Base-by-base conservation (phyloP, 2,888 invertebrate species). In the Drosophila neonasuta region DNA sequence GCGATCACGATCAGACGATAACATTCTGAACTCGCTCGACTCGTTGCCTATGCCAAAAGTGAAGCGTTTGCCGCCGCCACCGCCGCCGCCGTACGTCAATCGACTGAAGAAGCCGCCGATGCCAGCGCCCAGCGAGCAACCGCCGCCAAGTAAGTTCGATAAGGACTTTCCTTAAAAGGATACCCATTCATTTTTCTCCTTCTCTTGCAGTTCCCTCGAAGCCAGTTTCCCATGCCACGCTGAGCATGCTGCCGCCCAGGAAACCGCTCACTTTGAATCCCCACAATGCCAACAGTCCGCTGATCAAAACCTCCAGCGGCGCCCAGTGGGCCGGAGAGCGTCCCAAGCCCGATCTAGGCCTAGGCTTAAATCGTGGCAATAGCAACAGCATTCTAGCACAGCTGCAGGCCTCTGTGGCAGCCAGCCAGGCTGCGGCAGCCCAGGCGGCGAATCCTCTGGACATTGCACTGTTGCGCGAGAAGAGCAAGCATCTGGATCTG, bases 401-500 rank as follows among this genome's bases (percentile, higher is more conserved):
- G 34, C 72, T 90, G 34, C 90, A 90, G 68, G 90, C 90, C 20
- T 88, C 89, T 3, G 86, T 79, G 30, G 86, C 80, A 0, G 74
- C 79, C 39, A 66, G 48, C 41, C 73, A 73, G 69, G 67, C 46
- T 75, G 68, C 59, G 54, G 73, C 46, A 0, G 32, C 2, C 60
- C 79, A 86, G 24, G 80, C 80, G 24, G 81, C 80, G 13, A 90
- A 86, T 79, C 86, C 93, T 77, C 90, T 95, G 71, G 97, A 97
- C 91, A 96, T 97, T 85, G 95, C 95, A 88, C 94, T 95, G 77
- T 92, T 97, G 69, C 93, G 97, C 64, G 97, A 97, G 91, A 96
- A 97, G 91, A 97, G 96, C 91, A 95, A 95, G 89, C 96, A 97
- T 89, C 92, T 97, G 87, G 97, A 97, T 91, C 92, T 98, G 90